Conservation (phyloP, 2,888 invertebrate species). For the Xestia xanthographa region DNA sequence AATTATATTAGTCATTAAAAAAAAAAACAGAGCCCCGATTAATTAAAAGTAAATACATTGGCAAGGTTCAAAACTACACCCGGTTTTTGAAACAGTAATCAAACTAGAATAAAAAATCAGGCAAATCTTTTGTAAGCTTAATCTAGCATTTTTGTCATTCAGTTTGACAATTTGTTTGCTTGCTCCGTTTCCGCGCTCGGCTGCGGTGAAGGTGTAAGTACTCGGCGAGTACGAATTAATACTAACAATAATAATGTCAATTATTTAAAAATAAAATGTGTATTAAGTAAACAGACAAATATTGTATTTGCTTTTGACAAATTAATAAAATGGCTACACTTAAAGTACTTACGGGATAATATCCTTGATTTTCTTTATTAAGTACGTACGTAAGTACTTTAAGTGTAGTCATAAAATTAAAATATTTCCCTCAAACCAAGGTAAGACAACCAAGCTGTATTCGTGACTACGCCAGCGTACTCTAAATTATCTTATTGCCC, state of each 20-base stretch:
- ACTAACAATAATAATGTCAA: slow-evolving; percentile 23
- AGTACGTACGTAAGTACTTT: too few species aligned
- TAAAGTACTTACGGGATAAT: too few species aligned
- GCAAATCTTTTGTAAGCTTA: background rate
- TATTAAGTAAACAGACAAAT: slow-evolving; percentile 28
- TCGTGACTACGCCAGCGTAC: slow-evolving; percentile 9
- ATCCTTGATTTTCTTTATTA: too few species aligned
- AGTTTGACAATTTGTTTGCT: background rate
- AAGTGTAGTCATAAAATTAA: background rate
- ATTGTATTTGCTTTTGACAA: background rate
- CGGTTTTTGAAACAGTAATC: background rate
- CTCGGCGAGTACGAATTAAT: slow-evolving; percentile 28
- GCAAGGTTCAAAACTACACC: background rate
- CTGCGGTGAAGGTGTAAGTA: slow-evolving; percentile 38
- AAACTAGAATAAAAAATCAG: background rate
- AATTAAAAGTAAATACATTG: background rate
- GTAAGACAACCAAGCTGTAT: background rate
- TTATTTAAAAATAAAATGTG: slow-evolving; percentile 8
- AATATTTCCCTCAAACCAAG: background rate
- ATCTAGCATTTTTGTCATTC: background rate
- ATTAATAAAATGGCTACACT: background rate
- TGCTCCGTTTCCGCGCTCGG: background rate
- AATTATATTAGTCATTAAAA: slow-evolving; percentile 3
- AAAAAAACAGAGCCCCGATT: slow-evolving; percentile 3
- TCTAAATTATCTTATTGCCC: background rate